Evolutionary conservation across 2,888 invertebrate genomes (phyloP), one percentile per base, ranked within the genome.

Genomic region (Lepas anatifera): DNA sequence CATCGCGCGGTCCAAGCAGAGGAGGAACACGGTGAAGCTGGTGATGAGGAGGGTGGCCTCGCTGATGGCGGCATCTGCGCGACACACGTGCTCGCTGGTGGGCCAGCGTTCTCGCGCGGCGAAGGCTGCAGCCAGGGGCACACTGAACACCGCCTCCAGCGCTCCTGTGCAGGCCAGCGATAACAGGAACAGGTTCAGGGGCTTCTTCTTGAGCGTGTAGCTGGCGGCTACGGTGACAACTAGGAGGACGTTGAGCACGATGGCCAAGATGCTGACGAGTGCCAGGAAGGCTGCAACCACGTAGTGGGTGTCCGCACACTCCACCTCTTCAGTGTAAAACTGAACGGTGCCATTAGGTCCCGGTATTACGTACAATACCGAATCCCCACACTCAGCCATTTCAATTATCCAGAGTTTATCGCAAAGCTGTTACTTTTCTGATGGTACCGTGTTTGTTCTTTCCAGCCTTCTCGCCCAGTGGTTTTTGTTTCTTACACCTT

Each of bases 191-290:
- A 73, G 70, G 50, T 74, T 74, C 63, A 75, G 74, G 25, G 74
- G 69, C 22, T 71, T 69, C 35, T 72, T 72, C 68, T 75, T 72
- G n/a, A 76, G 74, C 3, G 73, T 73, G 64, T 73, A 75, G 39
- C 75, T 76, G 25, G 75, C 75, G 37, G 71, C 66, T 25, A 76
- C 73, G 0, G 76, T 76, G 27, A 74, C 75, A 16, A 75, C 63
- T 6, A 76, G 70, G 63, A 76, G 74, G 22, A 73, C 46, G 68
- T 76, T 75, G 2, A 72, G 71, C n/a, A 72, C 48, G 70, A 76
- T 75, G 22, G 76, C 72, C 6, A 69, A 63, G 13, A 76, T 67
- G 39, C 74, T 74, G 27, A 76, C 68, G 10, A 76, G 27, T 2
- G 74, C 73, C 32, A 76, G 72, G 48, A 75, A 70, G 48, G 73